A percentile compares a stretch with the other conserved stretches of the same genome.
Conservation (phyloP, 37 sponge, comb jelly and placozoan genomes). For the Tethya wilhelma region DNA sequence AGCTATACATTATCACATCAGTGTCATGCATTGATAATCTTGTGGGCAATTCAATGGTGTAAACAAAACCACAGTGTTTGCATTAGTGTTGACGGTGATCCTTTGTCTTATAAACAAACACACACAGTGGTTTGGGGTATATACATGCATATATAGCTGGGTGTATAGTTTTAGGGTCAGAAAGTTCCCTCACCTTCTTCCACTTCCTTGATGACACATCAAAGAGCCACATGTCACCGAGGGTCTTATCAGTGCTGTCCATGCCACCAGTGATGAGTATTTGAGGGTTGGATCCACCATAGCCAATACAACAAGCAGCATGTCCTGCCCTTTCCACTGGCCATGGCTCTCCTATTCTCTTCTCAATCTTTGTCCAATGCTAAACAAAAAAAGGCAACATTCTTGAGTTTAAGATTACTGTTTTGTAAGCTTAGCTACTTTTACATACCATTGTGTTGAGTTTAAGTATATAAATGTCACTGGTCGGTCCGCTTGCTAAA, state of each 20-base stretch:
- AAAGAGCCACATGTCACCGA: conserved; percentile 60
- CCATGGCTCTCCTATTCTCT: not conserved
- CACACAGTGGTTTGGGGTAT: no score
- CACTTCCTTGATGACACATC: conserved; percentile 38
- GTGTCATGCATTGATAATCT: no score
- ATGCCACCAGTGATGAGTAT: conserved; percentile 57
- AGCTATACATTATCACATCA: no score
- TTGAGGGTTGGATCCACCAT: conserved; percentile 6
- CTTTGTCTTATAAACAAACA: no score
- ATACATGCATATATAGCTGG: no score
- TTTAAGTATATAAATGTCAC: conserved; percentile 55
- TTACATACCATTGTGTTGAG: conserved; percentile 21
- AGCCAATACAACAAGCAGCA: conserved; percentile 21
- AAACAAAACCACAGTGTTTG: no score
- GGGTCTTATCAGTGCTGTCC: conserved; percentile 8
- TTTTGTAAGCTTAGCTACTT: no score
- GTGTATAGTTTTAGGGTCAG: no score
- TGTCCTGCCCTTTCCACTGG: conserved; percentile 31
- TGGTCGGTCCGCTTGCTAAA: conserved; percentile 30
- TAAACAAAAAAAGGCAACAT: no score
- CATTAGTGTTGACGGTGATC: no score
- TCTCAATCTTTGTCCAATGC: conserved; percentile 33
- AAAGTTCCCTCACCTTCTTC: conserved; percentile 33
- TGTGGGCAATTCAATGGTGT: no score
- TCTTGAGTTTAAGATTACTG: no score